Conservation (phyloP, 2,797 vertebrate genomes). For the Poeciliopsis infans region DNA sequence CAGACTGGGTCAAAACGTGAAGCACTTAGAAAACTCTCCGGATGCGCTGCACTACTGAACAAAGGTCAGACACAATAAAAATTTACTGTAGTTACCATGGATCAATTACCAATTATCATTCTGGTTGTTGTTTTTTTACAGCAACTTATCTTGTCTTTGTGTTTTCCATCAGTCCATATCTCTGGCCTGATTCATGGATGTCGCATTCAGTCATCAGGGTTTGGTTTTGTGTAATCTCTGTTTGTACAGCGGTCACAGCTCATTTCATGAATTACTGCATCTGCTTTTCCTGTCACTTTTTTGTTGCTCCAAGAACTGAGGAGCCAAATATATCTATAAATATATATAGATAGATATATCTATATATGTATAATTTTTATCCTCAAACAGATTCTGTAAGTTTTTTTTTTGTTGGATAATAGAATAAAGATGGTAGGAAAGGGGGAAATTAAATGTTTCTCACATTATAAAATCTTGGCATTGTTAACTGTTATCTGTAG, state of each 20-base stretch:
- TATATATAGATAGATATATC: too few relatives aligned
- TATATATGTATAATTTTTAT: too few relatives aligned
- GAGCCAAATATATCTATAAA: not conserved
- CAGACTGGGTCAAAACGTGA: not conserved
- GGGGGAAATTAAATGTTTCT: not conserved
- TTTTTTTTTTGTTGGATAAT: not conserved
- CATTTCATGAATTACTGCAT: constrained; percentile 32
- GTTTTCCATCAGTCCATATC: not conserved
- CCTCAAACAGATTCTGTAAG: not conserved
- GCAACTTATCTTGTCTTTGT: not conserved
- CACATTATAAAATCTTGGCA: not conserved
- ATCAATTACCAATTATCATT: not conserved
- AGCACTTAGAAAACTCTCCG: too few relatives aligned
- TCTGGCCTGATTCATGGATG: not conserved
- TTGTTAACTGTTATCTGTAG: not conserved
- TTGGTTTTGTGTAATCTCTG: constrained; percentile 19
- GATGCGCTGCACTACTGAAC: not conserved
- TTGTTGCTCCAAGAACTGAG: constrained; percentile 16
- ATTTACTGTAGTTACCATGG: not conserved
- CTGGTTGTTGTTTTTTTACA: not conserved
- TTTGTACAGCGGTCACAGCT: constrained; percentile 9
- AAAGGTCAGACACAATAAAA: not conserved
- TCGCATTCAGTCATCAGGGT: not conserved
- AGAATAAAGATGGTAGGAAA: not conserved
- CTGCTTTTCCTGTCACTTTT: constrained; percentile 31